phyloP scores from a whole-genome alignment of 1,140 invertebrate genomes.

The Macrosteles quadrilineatus region DNA sequence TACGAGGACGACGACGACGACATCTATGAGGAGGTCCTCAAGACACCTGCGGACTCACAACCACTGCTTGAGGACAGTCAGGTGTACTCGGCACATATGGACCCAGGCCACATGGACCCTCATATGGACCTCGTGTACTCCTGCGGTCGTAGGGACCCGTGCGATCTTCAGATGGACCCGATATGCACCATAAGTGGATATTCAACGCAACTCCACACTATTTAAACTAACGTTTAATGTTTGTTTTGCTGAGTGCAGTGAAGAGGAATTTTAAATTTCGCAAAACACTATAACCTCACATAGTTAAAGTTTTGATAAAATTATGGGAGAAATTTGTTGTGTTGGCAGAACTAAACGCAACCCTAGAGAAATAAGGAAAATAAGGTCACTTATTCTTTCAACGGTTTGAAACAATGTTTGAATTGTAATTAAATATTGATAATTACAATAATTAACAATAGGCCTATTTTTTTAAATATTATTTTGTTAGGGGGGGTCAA shows the following conservation, averaged over 20 bases:
- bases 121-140: constrained; percentile 30
- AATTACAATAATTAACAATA: no score
- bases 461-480: no score
- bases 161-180: constrained; percentile 41
- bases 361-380: background rate
- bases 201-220: background rate
- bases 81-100: no score
- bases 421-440: no score
- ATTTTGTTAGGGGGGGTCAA: no score
- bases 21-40: constrained; percentile 37
- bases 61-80: constrained; percentile 34
- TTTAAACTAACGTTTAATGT: background rate
- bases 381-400: background rate
- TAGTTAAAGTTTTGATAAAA: background rate
- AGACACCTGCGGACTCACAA: constrained; percentile 38
- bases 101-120: background rate
- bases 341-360: background rate
- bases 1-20: constrained; percentile 41
- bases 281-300: background rate
- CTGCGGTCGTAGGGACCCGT: constrained; percentile 31
- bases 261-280: background rate
- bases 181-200: constrained; percentile 41
- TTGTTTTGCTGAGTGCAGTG: no score
- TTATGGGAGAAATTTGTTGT: background rate
- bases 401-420: no score